Conservation (phyloP, 64 coral and sea anemone species). For the Actinia tenebrosa region DNA sequence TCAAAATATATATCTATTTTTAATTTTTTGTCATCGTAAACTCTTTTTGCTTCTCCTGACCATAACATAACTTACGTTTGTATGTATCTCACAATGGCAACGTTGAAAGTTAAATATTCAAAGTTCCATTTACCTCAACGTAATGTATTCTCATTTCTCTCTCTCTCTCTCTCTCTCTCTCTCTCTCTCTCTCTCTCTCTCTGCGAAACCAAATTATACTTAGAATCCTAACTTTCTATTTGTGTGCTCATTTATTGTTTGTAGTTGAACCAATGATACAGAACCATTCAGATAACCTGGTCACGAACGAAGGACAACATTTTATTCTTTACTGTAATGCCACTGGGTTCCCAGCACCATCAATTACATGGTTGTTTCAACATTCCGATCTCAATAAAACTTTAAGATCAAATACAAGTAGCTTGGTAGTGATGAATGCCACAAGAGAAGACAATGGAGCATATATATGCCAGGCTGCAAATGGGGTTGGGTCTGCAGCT, state of each 20-base stretch:
- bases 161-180: too few relatives aligned
- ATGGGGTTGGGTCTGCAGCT: background rate
- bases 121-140: too few relatives aligned
- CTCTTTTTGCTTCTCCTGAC: too few relatives aligned
- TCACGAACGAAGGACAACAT: background rate
- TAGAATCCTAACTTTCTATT: background rate
- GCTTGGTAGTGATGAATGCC: background rate
- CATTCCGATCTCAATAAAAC: background rate
- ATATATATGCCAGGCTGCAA: background rate
- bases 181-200: too few relatives aligned
- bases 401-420: background rate
- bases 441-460: background rate
- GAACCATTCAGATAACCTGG: background rate
- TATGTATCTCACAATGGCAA: too few relatives aligned
- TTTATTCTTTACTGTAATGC: background rate
- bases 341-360: background rate
- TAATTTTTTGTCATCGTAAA: too few relatives aligned
- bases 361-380: background rate
- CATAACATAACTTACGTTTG: too few relatives aligned
- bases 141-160: too few relatives aligned
- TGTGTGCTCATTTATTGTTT: background rate
- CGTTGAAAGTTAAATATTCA: too few relatives aligned
- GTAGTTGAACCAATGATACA: background rate
- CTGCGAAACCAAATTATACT: too few relatives aligned
- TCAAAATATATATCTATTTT: too few relatives aligned